A percentile compares a stretch with the other conserved stretches of the same genome.
Evolutionary conservation across 2,797 vertebrate genomes (phyloP).

Genomic region (Leptatherina wallacei): DNA sequence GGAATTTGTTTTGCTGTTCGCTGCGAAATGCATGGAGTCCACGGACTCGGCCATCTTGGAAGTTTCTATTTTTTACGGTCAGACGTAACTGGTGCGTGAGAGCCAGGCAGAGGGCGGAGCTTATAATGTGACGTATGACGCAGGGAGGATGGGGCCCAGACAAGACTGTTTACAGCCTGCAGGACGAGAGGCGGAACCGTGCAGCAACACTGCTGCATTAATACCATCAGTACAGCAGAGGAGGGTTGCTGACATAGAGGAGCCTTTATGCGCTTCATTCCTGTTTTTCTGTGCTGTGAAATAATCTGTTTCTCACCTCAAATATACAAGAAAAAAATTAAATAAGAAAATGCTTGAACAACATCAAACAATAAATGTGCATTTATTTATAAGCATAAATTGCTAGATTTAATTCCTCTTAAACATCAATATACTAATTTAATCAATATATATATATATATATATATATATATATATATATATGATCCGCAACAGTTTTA

Average conservation of each 20-base stretch:
- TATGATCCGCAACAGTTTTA: not conserved
- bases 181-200: conserved; percentile 15
- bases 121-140: conserved; percentile 44
- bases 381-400: not conserved
- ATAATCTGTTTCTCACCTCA: not conserved
- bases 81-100: conserved; percentile 86
- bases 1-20: conserved; percentile 80
- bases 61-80: conserved; percentile 95
- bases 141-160: conserved; percentile 44
- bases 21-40: conserved; percentile 84
- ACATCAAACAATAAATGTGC: not conserved
- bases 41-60: conserved; percentile 94
- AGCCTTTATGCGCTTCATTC: not conserved
- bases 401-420: not conserved
- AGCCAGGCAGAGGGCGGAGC: conserved; percentile 72
- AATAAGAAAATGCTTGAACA: not conserved
- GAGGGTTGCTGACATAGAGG: conserved; percentile 8
- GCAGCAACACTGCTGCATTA: conserved; percentile 5
- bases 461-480: too few relatives aligned
- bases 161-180: conserved; percentile 56
- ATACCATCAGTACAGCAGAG: not conserved
- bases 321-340: not conserved
- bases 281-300: not conserved
- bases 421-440: too few relatives aligned
- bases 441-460: too few relatives aligned